phyloP scores from a whole-genome alignment of 2,113 vertebrate genomes.

The Rallus limicola region DNA sequence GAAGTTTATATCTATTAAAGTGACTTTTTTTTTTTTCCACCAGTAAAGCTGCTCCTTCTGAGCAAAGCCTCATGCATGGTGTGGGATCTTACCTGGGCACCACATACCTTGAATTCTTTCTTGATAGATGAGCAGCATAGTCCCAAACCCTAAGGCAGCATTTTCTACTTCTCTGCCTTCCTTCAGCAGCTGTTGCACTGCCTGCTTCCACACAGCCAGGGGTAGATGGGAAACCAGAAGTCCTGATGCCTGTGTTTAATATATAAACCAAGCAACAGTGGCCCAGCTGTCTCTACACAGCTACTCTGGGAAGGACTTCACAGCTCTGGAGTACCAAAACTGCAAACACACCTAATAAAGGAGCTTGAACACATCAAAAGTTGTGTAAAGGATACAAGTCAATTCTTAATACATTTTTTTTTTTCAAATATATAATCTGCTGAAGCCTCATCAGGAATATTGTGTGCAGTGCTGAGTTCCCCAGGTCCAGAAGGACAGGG shows the following conservation, averaged over 20 bases:
- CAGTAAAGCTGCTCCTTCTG: not conserved
- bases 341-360: not conserved
- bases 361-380: not conserved
- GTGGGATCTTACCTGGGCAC: not conserved
- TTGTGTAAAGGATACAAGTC: not conserved
- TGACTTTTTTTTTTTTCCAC: not conserved
- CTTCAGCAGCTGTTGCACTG: not conserved
- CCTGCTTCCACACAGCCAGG: not conserved
- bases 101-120: not conserved
- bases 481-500: no score
- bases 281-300: not conserved
- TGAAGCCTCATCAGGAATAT: no score
- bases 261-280: rapidly evolving
- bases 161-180: not conserved
- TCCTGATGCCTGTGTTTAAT: not conserved
- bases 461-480: no score
- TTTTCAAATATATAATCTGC: no score
- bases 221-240: not conserved
- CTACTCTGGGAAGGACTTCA: not conserved
- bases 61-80: not conserved
- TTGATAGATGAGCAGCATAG: not conserved
- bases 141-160: not conserved
- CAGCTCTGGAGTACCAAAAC: not conserved
- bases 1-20: not conserved
- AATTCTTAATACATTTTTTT: not conserved